Percentiles rank a stretch among this genome's conserved stretches.
phyloP scores from a whole-genome alignment of 1,140 invertebrate genomes.

The Pteromalus puparum region DNA sequence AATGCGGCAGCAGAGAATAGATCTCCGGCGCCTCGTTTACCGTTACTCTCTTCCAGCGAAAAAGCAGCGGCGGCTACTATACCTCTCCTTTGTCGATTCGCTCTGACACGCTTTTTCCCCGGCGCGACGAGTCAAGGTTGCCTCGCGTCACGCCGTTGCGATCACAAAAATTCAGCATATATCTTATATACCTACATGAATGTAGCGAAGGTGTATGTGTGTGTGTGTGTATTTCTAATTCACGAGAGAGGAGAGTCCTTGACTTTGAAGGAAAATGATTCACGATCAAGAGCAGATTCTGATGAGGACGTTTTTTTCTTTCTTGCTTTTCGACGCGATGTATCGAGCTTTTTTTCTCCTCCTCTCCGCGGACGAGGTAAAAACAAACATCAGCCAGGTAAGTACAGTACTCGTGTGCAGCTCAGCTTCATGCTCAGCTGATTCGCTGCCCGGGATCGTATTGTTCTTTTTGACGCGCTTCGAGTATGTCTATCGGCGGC shows the following conservation, averaged over 20 bases:
- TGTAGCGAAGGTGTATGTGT: neutral
- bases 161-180: neutral
- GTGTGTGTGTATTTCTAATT: neutral
- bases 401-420: no score
- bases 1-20: no score
- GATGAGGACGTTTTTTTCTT: conserved; percentile 27
- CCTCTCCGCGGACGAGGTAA: neutral
- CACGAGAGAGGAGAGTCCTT: conserved; percentile 20
- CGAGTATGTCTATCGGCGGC: no score
- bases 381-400: neutral
- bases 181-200: neutral
- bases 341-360: neutral
- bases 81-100: conserved; percentile 14
- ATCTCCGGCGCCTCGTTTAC: neutral
- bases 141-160: neutral
- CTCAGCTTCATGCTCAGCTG: no score
- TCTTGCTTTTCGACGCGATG: neutral
- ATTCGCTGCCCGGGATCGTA: no score
- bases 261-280: conserved; percentile 45
- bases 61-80: neutral
- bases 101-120: neutral
- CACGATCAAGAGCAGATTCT: conserved; percentile 47
- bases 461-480: no score
- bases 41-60: neutral
- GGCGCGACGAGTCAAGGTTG: conserved; percentile 17